Evolutionary conservation across 2,888 invertebrate species (phyloP).

Genomic region (Torymus texanus): DNA sequence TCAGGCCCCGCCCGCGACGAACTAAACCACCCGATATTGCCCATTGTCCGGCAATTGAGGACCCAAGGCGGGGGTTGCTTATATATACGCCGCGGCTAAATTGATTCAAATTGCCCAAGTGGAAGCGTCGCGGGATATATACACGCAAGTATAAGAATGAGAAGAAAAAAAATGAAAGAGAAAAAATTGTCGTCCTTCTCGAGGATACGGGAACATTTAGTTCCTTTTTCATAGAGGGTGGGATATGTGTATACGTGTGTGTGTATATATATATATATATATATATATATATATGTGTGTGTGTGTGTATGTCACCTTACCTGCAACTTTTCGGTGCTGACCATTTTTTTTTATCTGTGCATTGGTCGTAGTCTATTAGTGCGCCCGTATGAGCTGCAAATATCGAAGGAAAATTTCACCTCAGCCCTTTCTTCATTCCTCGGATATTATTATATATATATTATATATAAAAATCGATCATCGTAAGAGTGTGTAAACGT

Average conservation of each 20-base stretch:
- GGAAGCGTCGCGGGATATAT: conserved; percentile 41
- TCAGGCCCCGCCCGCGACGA: neutral
- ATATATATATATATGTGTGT: no score
- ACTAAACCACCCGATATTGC: conserved; percentile 31
- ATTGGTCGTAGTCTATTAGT: conserved; percentile 34
- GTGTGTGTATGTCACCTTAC: conserved; percentile 58
- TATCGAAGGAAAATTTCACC: conserved; percentile 21
- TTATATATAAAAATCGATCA: conserved; percentile 6
- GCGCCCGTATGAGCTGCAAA: conserved; percentile 48
- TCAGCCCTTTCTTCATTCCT: conserved; percentile 42
- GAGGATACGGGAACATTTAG: conserved; percentile 73
- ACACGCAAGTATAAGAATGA: no score
- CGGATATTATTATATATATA: neutral
- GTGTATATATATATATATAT: no score
- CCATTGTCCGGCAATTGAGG: conserved; percentile 72
- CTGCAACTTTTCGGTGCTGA: conserved; percentile 61
- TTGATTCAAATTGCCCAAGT: conserved; percentile 72
- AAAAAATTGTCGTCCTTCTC: conserved; percentile 58
- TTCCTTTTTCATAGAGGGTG: no score
- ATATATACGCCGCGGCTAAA: conserved; percentile 61
- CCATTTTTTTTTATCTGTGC: neutral
- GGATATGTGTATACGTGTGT: no score
- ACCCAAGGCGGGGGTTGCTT: conserved; percentile 68
- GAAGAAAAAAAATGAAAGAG: conserved; percentile 58
- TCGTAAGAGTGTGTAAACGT: neutral